Evolutionary conservation across 2,113 vertebrate genomes (phyloP), one percentile per base, ranked within the genome.

Genomic region (Lucifuga dentata): DNA sequence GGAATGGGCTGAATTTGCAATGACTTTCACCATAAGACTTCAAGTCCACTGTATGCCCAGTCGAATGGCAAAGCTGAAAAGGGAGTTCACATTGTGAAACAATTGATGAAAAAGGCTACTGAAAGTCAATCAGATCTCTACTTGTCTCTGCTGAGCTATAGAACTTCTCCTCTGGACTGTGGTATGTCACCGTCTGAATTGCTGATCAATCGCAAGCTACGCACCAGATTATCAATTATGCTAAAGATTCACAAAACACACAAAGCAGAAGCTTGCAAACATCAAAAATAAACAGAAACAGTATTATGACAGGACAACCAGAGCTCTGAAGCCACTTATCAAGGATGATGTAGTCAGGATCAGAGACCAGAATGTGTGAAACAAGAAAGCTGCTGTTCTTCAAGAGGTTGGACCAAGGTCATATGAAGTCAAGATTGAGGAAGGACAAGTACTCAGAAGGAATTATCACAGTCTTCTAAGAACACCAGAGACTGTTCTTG

Each of bases 1-100:
- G n/a, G n/a, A n/a, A 19, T 60, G 59, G 59, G 44, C 24, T 5
- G 5, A 38, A 15, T 63, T 49, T 49, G 33, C 59, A 20, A 63
- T 2, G 33, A 26, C n/a, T 62, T 62, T 11, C 1, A 36, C 1
- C 44, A 62, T 62, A 13, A 49, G 5, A 63, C 19, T 2, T 50
- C 45, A 12, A 63, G 59, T 12, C 12, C 59, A 8, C 44, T n/a
- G 0, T 13, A 62, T 23, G 23, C 40, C 19, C 24, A 59, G n/a
- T n/a, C n/a, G n/a, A n/a, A n/a, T n/a, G n/a, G n/a, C n/a, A n/a
- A n/a, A n/a, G n/a, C n/a, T n/a, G n/a, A n/a, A n/a, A n/a, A n/a
- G n/a, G n/a, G n/a, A n/a, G n/a, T n/a, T n/a, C n/a, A n/a, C n/a
- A n/a, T n/a, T n/a, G n/a, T n/a, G n/a, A n/a, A n/a, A n/a, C n/a